Evolutionary conservation across 2,113 vertebrate genomes (phyloP).

Genomic region (Thamnaconus septentrionalis): DNA sequence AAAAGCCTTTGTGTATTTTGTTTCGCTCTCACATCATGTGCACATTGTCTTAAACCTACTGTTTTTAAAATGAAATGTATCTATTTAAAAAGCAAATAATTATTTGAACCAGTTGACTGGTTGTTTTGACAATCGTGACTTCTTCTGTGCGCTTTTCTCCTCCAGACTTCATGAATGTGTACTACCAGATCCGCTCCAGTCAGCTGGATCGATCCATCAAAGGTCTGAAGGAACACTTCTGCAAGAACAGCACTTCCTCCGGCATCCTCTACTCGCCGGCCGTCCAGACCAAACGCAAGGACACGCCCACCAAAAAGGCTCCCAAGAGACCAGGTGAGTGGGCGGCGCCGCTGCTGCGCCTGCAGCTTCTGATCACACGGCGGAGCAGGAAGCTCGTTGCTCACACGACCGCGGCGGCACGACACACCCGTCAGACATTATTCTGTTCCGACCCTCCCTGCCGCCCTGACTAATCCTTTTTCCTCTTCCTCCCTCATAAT

Average conservation of each 20-base stretch:
- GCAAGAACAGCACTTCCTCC: slow-evolving; percentile 89
- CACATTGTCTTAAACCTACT: too few relatives aligned
- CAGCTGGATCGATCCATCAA: slow-evolving; percentile 96
- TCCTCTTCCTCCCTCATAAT: slow-evolving; percentile 54
- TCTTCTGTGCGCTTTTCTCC: not conserved
- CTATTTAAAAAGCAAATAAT: too few relatives aligned
- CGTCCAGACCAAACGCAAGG: slow-evolving; percentile 94
- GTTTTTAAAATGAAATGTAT: too few relatives aligned
- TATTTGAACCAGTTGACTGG: too few relatives aligned
- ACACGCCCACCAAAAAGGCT: slow-evolving; percentile 95
- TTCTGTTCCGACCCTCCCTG: not conserved
- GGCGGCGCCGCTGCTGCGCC: too few relatives aligned
- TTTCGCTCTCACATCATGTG: too few relatives aligned
- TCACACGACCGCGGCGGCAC: too few relatives aligned
- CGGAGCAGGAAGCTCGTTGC: too few relatives aligned
- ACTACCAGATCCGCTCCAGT: slow-evolving; percentile 94
- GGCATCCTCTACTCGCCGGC: slow-evolving; percentile 93
- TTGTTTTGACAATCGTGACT: too few relatives aligned
- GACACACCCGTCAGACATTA: slow-evolving; percentile 7
- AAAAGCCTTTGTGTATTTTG: too few relatives aligned
- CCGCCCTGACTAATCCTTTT: slow-evolving; percentile 48
- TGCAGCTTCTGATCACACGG: too few relatives aligned
- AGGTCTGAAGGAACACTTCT: slow-evolving; percentile 94
- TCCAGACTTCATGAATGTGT: slow-evolving; percentile 98
- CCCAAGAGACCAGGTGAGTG: slow-evolving; percentile 90